A percentile compares a stretch with the other conserved stretches of the same genome.
Conservation (phyloP, 2,797 vertebrate genomes). For the Lepus townsendii region DNA sequence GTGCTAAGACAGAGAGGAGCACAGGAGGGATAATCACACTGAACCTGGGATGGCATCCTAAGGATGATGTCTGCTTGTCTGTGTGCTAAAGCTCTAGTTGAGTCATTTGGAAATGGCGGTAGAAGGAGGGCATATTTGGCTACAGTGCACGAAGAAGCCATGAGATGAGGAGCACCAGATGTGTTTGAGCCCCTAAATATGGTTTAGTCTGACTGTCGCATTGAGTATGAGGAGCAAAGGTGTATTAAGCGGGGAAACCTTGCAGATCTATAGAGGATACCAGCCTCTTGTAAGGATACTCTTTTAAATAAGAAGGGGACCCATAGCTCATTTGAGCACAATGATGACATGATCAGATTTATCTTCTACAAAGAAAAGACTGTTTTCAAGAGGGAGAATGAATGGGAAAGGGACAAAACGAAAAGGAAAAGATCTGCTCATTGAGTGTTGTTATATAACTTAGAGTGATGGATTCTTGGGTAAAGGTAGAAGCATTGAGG, state of each 20-base stretch:
- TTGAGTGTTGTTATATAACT: not conserved
- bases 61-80: not conserved
- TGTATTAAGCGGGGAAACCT: not conserved
- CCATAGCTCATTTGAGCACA: not conserved
- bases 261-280: not conserved
- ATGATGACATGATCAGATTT: not conserved
- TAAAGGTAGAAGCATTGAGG: not conserved
- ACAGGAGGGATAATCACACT: not conserved
- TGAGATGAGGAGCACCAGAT: not conserved
- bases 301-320: not conserved
- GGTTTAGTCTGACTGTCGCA: not conserved
- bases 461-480: not conserved
- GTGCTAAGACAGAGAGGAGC: not conserved
- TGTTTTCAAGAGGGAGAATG: conserved; percentile 17
- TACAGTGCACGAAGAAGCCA: not conserved
- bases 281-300: not conserved
- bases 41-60: not conserved
- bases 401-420: not conserved
- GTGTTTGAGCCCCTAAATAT: not conserved
- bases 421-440: not conserved
- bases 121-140: not conserved
- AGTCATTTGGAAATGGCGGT: not conserved
- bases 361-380: conserved; percentile 26
- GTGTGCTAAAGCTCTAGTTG: not conserved
- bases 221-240: not conserved